phyloP scores from a whole-genome alignment of 2,797 vertebrate species.

The Pogoniulus pusillus region DNA sequence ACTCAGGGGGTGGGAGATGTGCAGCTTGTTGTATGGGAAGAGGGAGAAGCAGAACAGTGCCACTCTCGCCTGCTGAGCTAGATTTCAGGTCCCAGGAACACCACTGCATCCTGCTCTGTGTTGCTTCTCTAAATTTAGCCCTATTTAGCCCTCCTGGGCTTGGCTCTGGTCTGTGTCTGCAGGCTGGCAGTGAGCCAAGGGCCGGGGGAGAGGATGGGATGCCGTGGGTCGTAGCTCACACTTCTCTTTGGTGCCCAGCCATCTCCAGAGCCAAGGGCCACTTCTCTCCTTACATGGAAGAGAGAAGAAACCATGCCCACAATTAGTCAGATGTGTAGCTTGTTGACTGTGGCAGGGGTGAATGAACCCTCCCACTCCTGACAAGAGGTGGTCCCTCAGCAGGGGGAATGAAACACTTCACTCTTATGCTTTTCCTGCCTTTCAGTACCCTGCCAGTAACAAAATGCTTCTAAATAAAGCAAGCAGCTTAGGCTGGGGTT shows the following conservation, averaged over 20 bases:
- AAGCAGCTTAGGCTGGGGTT: not conserved
- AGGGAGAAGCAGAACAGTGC: not conserved
- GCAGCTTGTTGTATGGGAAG: accelerated
- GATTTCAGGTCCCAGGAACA: not conserved
- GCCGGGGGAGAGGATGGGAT: not conserved
- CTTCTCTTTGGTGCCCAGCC: not conserved
- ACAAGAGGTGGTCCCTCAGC: not conserved
- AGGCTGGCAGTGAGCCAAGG: not conserved
- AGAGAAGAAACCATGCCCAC: not conserved
- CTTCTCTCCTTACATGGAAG: not conserved
- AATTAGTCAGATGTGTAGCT: not conserved
- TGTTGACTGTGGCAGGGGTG: not conserved
- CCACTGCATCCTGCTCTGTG: accelerated
- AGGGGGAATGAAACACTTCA: not conserved
- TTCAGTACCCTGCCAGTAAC: not conserved
- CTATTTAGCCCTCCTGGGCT: not conserved
- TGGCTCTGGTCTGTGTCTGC: not conserved
- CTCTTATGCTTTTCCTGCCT: not conserved
- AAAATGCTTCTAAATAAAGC: not conserved
- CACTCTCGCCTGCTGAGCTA: not conserved
- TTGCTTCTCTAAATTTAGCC: constrained; percentile 12
- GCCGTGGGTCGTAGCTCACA: not conserved
- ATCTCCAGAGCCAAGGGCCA: not conserved
- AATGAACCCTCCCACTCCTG: not conserved
- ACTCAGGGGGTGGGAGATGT: not conserved